A percentile compares a stretch with the other conserved stretches of the same genome.
Evolutionary conservation across 1,140 invertebrate genomes (phyloP).

Genomic region (Drusus annulatus): DNA sequence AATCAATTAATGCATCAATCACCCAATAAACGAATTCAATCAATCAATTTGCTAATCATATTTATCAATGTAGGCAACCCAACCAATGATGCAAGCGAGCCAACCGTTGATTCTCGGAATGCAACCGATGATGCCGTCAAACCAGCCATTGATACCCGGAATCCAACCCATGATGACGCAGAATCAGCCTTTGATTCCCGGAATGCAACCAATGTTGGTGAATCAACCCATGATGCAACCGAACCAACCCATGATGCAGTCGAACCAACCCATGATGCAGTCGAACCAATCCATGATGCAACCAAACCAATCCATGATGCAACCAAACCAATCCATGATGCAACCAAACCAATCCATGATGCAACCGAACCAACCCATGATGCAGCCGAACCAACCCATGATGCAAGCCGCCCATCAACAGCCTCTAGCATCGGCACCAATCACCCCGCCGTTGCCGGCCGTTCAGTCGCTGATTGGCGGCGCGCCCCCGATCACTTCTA

Average conservation of each 20-base stretch:
- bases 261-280: neutral
- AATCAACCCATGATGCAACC: conserved; percentile 51
- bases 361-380: conserved; percentile 59
- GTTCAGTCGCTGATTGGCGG: conserved; percentile 53
- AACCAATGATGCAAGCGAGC: neutral
- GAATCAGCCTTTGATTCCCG: conserved; percentile 56
- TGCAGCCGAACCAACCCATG: conserved; percentile 44
- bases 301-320: neutral
- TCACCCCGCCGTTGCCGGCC: conserved; percentile 59
- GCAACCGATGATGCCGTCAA: conserved; percentile 40
- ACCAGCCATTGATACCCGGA: conserved; percentile 50
- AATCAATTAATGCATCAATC: too few species aligned
- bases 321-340: conserved; percentile 54
- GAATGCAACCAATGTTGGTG: conserved; percentile 37
- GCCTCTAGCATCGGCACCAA: conserved; percentile 58
- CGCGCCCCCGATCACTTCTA: conserved; percentile 50
- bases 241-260: conserved; percentile 49
- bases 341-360: conserved; percentile 60
- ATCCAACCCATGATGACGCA: conserved; percentile 52
- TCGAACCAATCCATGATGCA: neutral
- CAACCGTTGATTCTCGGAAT: conserved; percentile 49
- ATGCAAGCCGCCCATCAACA: conserved; percentile 57
- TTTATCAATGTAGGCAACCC: too few species aligned
- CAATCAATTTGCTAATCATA: too few species aligned
- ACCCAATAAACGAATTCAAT: too few species aligned